Evolutionary conservation across 2,113 vertebrate genomes (phyloP).

Genomic region (Numida meleagris): DNA sequence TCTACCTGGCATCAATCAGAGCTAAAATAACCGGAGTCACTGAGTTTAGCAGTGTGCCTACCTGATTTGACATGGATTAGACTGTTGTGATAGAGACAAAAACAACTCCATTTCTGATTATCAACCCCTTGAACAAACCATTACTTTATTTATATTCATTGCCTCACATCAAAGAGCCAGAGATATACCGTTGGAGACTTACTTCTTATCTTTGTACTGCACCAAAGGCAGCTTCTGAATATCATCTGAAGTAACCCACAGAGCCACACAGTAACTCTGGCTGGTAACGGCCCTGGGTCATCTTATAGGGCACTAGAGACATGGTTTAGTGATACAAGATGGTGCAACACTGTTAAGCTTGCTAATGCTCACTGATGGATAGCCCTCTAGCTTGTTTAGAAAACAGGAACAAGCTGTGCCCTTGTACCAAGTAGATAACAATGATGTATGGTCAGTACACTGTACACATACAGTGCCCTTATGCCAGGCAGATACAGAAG

Average conservation of each 20-base stretch:
- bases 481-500: too few relatives aligned
- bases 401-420: too few relatives aligned
- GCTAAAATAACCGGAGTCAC: not conserved
- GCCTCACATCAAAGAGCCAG: not conserved
- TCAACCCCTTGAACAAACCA: not conserved
- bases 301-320: too few relatives aligned
- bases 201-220: not conserved
- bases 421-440: too few relatives aligned
- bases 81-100: not conserved
- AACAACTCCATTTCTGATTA: not conserved
- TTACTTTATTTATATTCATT: too few relatives aligned
- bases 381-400: too few relatives aligned
- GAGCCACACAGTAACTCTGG: not conserved
- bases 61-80: not conserved
- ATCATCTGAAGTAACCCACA: fast-evolving
- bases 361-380: too few relatives aligned
- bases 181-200: fast-evolving
- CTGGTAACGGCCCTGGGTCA: fast-evolving
- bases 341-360: too few relatives aligned
- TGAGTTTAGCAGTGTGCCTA: not conserved
- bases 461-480: too few relatives aligned
- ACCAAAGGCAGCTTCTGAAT: not conserved
- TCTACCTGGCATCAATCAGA: not conserved
- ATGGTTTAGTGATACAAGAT: too few relatives aligned
- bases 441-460: too few relatives aligned